Conservation (phyloP, 2,888 invertebrate species). For the Caenorhabditis japonica region DNA sequence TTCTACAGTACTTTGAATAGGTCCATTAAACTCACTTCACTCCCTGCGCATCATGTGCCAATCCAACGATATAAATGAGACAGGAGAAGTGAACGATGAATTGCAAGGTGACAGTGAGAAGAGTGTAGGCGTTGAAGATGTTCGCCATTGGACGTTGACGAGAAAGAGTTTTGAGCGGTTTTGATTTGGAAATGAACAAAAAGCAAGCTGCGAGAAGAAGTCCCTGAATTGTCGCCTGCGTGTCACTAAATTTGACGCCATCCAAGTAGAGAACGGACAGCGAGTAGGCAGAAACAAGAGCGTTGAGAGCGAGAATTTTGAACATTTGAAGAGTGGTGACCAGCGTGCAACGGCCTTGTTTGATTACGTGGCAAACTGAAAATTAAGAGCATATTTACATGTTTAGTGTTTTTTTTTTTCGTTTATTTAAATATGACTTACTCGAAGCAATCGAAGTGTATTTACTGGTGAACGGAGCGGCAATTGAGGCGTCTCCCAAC, state of each 20-base stretch:
- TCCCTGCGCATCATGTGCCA: constrained; percentile 76
- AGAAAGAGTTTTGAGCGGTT: constrained; percentile 93
- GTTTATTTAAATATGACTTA: constrained; percentile 80
- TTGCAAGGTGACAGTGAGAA: constrained; percentile 92
- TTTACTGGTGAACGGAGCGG: constrained; percentile 98
- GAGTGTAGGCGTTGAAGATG: constrained; percentile 97
- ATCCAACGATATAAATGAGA: constrained; percentile 87
- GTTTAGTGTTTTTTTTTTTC: background rate
- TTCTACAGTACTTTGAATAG: no score
- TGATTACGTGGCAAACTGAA: constrained; percentile 97
- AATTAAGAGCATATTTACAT: background rate
- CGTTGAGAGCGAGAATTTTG: constrained; percentile 97
- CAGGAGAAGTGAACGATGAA: constrained; percentile 94
- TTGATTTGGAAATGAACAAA: constrained; percentile 96
- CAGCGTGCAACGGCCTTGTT: constrained; percentile 97
- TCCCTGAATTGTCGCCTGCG: constrained; percentile 97
- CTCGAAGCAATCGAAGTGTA: constrained; percentile 94
- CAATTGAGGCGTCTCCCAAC: constrained; percentile 97
- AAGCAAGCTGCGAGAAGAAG: constrained; percentile 95
- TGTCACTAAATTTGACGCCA: constrained; percentile 91
- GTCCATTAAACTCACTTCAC: no score
- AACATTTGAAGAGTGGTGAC: constrained; percentile 99
- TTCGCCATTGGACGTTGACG: constrained; percentile 95
- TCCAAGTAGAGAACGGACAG: constrained; percentile 96
- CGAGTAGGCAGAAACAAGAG: constrained; percentile 95